phyloP scores from a whole-genome alignment of 1,140 invertebrate species.

The Pectinophora gossypiella region DNA sequence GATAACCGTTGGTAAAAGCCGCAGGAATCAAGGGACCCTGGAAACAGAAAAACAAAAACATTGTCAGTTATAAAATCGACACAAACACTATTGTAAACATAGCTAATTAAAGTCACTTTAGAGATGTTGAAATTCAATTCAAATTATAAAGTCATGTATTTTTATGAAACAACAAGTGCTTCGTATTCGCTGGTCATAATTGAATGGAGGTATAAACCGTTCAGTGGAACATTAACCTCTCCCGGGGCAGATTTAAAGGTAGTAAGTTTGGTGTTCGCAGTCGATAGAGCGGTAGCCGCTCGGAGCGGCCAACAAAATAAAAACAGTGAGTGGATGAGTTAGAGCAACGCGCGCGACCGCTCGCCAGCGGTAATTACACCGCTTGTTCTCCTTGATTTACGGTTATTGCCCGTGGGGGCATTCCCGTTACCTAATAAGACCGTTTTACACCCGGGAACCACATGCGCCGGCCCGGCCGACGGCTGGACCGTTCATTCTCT shows the following conservation, averaged over 20 bases:
- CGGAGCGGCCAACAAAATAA: constrained; percentile 68
- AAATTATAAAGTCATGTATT: background rate
- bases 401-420: constrained; percentile 72
- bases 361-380: constrained; percentile 70
- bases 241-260: constrained; percentile 65
- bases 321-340: constrained; percentile 71
- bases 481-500: constrained; percentile 56
- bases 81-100: no score
- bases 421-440: constrained; percentile 74
- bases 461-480: constrained; percentile 47
- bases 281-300: constrained; percentile 64
- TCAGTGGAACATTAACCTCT: constrained; percentile 58
- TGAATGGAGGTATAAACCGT: constrained; percentile 55
- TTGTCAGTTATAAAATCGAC: background rate
- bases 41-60: constrained; percentile 56
- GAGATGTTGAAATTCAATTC: no score
- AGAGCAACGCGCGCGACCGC: constrained; percentile 65
- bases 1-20: constrained; percentile 95
- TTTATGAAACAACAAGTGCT: background rate
- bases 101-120: no score
- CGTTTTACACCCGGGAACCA: constrained; percentile 68
- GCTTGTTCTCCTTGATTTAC: constrained; percentile 74
- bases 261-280: constrained; percentile 64
- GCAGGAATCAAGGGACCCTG: constrained; percentile 94
- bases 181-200: constrained; percentile 34